Base-by-base conservation (phyloP, 2,888 invertebrate species). In the Leptinotarsa tumamoca region DNA sequence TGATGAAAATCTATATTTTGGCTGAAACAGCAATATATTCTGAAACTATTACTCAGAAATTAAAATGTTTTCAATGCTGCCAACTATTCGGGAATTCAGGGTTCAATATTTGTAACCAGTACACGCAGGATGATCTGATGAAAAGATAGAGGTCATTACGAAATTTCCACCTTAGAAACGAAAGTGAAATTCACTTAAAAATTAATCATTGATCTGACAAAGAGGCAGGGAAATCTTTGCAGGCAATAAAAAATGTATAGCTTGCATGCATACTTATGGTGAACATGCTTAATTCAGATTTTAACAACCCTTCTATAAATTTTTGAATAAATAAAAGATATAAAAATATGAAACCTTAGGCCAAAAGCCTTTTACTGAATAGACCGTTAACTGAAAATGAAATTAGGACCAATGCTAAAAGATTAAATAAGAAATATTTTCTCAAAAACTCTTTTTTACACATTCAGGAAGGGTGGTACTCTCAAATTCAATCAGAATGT, bases 81-180 rank as follows among this genome's bases (percentile, higher is more conserved):
- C 63, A 63, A 63, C 63, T 33, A 63, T 27, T 63, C 33, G 14
- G 15, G 13, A 63, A 43, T 43, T 43, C n/a, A n/a, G 33, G 43
- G n/a, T 33, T 63, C 17, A 14, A 23, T 23, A 58, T 23, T 17
- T 58, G 23, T 58, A 58, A 58, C 58, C 18, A 63, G 15, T 63
- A 63, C 43, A 63, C 33, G 27, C 63, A 63, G 63, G 63, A 63
- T 63, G 63, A 43, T 33, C 17, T 43, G 27, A 63, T n/a, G 13
- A 63, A 33, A 27, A 63, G n/a, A 63, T 43, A 63, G 33, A 27
- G 15, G 4, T 23, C 58, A 15, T 14, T 23, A 14, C 2, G 1
- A 15, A 23, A 58, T 52, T n/a, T 43, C 10, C 10, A 43, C 13
- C 43, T 43, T 43, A 43, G 2, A 43, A 43, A 13, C 10, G 10